Evolutionary conservation across 2,797 vertebrate species (phyloP).

Genomic region (Sebastes nivosus): DNA sequence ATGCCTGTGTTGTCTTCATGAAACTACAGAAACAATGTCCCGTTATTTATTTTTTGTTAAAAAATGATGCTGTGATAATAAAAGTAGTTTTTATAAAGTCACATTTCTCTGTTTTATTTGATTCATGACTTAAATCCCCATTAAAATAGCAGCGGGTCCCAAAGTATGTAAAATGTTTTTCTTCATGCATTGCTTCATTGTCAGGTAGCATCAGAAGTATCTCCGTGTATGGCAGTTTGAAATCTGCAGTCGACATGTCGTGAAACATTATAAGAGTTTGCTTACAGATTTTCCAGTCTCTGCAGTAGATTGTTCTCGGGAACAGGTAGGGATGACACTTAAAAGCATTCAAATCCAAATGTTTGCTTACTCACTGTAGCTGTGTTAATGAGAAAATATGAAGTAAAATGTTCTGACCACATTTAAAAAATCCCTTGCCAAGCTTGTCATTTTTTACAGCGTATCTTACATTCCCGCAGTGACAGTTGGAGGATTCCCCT

Average conservation of each 20-base stretch:
- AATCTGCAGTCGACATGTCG: not conserved
- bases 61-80: slow-evolving; percentile 27
- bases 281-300: too few species aligned
- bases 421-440: not conserved
- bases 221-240: not conserved
- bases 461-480: not conserved
- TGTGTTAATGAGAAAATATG: not conserved
- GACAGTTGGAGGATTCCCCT: not conserved
- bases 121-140: not conserved
- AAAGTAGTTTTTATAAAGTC: slow-evolving; percentile 6
- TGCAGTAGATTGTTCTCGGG: too few species aligned
- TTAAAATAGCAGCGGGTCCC: not conserved
- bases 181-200: not conserved
- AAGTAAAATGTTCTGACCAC: not conserved
- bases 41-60: not conserved
- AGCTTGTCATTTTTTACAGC: not conserved
- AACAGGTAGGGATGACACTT: not conserved
- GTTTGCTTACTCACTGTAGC: too few species aligned
- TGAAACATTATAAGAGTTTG: rapidly evolving
- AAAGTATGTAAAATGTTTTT: not conserved
- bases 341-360: not conserved
- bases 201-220: not conserved
- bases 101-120: not conserved
- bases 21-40: slow-evolving; percentile 5
- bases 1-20: slow-evolving; percentile 73